Evolutionary conservation across 2,113 vertebrate genomes (phyloP), one percentile per base, ranked within the genome.

Genomic region (Ailurus styani): DNA sequence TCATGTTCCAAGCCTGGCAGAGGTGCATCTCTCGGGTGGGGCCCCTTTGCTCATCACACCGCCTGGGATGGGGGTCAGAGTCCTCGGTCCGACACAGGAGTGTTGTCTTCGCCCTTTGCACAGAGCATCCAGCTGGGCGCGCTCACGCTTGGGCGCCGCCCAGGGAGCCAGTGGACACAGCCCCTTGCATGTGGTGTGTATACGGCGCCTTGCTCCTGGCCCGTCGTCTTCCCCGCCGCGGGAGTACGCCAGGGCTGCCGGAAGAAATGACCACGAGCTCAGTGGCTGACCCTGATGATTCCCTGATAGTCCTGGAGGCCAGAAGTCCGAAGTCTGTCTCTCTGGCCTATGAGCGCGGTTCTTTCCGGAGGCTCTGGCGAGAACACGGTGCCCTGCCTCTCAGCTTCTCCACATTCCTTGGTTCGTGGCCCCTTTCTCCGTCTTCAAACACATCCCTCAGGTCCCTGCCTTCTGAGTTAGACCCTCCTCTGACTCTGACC

Each of bases 21-120:
- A 15, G 42, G n/a, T 0, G 12, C 12, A 3, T 4, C 0, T 31
- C 21, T 10, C 2, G 0, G 37, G 42, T 6, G 10, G 15, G 14
- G 3, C 4, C 21, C 27, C 10, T 7, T 8, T 27, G 5, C 54
- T 20, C 5, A 1, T 9, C 1, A 6, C 0, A 3, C 17, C 3
- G 0, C 68, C 14, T 23, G 70, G 27, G n/a, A 5, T 40, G 7
- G 3, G 1, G 6, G 29, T 11, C 79, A 45, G 64, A 0, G 12
- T 5, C 8, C 79, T 29, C 0, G 2, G 17, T 13, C 66, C 10
- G 0, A 17, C 31, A 7, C 29, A 12, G 0, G n/a, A 72, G 13
- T 0, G 9, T 18, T 1, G 1, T 15, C 52, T 21, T 25, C 3
- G 62, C 25, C 3, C 40, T 29, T 23, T 6, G 57, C 2, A 7